Percentiles rank a stretch among this genome's conserved stretches.
phyloP scores from a whole-genome alignment of 2,113 vertebrate species.

The Eolophus roseicapilla region DNA sequence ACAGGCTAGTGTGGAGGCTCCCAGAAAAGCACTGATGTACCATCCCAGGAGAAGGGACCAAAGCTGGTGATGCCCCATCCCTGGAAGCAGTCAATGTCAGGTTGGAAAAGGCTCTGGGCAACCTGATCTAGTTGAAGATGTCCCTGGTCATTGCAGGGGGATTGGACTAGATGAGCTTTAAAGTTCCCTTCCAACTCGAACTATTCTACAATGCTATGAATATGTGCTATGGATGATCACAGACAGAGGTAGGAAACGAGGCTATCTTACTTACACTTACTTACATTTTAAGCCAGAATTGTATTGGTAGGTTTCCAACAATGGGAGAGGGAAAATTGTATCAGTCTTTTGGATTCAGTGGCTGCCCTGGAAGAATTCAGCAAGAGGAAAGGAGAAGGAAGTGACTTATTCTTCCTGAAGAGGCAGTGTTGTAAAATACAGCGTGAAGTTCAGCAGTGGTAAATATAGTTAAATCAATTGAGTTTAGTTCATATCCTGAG shows the following conservation, averaged over 20 bases:
- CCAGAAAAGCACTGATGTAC: not conserved
- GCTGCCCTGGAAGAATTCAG: not conserved
- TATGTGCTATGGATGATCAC: not conserved
- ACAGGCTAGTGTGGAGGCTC: not conserved
- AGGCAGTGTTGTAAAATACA: slow-evolving; percentile 2
- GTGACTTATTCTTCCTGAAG: slow-evolving; percentile 28
- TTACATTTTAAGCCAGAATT: not conserved
- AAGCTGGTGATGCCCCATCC: not conserved
- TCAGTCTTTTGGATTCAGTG: not conserved
- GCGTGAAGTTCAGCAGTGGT: slow-evolving; percentile 55
- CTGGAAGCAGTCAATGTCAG: not conserved
- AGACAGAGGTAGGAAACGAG: not conserved
- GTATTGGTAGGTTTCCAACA: not conserved
- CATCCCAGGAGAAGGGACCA: not conserved
- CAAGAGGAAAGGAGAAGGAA: slow-evolving; percentile 37
- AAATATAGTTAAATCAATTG: slow-evolving; percentile 70
- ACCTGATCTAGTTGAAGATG: not conserved
- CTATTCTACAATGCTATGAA: not conserved
- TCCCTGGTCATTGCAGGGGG: not conserved
- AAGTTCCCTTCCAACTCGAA: not conserved
- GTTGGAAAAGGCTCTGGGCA: not conserved
- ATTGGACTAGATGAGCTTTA: not conserved
- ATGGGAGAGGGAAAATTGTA: not conserved
- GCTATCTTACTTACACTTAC: not conserved
- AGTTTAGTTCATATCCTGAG: slow-evolving; percentile 75